Evolutionary conservation across 1,140 invertebrate species (phyloP).

Genomic region (Antheraea mylitta): DNA sequence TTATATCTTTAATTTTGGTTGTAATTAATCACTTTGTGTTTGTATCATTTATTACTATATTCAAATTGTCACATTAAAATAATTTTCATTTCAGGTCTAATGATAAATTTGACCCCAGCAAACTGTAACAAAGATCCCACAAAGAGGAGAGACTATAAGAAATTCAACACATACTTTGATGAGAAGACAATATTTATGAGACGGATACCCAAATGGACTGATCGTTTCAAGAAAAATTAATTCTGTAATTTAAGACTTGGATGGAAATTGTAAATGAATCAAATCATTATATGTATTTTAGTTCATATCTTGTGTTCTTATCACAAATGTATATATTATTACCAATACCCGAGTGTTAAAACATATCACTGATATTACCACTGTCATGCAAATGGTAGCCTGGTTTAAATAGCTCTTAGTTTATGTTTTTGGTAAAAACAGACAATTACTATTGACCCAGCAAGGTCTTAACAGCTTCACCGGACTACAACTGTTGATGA

Average conservation of each 20-base stretch:
- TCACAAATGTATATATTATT: no score
- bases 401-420: no score
- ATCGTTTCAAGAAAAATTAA: slow-evolving; percentile 38
- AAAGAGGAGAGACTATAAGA: slow-evolving; percentile 83
- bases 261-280: not conserved
- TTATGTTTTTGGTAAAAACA: no score
- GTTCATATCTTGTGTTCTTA: not conserved
- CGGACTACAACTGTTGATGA: no score
- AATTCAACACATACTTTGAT: slow-evolving; percentile 90
- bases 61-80: not conserved
- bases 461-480: no score
- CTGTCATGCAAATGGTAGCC: no score
- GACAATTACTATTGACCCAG: no score
- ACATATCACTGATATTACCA: no score
- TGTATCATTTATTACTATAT: not conserved
- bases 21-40: no score
- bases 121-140: slow-evolving; percentile 85
- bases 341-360: no score
- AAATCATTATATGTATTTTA: not conserved
- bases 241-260: not conserved
- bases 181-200: slow-evolving; percentile 84
- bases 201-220: slow-evolving; percentile 49
- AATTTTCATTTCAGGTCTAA: slow-evolving; percentile 81
- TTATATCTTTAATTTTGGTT: no score
- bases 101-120: slow-evolving; percentile 84